Evolutionary conservation across 2,113 vertebrate species (phyloP).

Genomic region (Rattus rattus): DNA sequence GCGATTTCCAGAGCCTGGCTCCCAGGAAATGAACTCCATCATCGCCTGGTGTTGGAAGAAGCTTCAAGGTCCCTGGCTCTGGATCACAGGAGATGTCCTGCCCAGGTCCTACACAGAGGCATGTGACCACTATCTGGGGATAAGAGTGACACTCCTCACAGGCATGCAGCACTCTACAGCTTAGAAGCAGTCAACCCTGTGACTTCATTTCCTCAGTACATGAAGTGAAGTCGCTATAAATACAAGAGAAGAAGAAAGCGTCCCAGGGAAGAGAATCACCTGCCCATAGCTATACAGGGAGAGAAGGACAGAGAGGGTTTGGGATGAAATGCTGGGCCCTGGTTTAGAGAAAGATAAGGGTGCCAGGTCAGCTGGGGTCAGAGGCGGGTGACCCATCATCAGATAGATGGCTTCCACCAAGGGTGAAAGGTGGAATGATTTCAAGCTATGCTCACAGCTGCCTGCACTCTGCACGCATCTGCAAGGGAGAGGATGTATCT

Average conservation of each 20-base stretch:
- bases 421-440: background rate
- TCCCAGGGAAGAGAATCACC: background rate
- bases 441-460: background rate
- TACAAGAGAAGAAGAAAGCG: slow-evolving; percentile 13
- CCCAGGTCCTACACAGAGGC: background rate
- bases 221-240: background rate
- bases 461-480: background rate
- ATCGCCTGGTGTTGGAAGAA: background rate
- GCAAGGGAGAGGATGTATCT: background rate
- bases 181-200: background rate
- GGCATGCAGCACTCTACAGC: background rate
- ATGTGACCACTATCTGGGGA: rapidly evolving
- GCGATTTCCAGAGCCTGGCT: slow-evolving; percentile 17
- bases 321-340: background rate
- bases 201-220: background rate
- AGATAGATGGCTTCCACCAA: background rate
- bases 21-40: background rate
- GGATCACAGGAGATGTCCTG: background rate
- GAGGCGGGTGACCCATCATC: background rate
- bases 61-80: background rate
- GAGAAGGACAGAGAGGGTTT: background rate
- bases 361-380: rapidly evolving
- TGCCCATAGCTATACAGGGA: background rate
- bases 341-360: background rate
- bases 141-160: background rate